Base-by-base conservation (phyloP, 2,888 invertebrate species). In the Cistogaster globosa region DNA sequence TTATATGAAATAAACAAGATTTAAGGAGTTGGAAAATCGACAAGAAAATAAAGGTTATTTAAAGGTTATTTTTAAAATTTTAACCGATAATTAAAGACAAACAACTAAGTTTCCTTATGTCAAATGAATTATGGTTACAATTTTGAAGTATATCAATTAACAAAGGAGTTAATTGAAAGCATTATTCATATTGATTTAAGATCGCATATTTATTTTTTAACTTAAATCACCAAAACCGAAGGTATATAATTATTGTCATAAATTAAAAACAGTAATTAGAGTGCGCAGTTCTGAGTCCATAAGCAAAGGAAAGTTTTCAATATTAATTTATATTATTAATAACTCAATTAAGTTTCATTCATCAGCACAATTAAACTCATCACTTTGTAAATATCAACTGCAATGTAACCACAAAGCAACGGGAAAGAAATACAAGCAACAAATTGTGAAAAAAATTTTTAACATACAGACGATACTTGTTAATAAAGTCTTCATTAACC, bases 41-140 rank as follows among this genome's bases (percentile, higher is more conserved):
- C 12, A 32, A n/a, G 11, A 7, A 72, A 20, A 65, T 14, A 65
- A 76, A 83, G 82, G 82, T 83, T 83, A 77, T 67, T 71, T 60
- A 36, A 83, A 83, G 82, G 82, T 77, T 72, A 82, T 53, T 6
- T 1, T 22, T n/a, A 16, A 18, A 20, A 8, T 5, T 5, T 0
- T 7, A 14, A 45, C n/a, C 7, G 14, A 32, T 12, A 26, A 42
- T 4, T 75, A 22, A 36, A 20, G 22, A 14, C 11, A 51, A 42
- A 42, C 12, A 42, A 42, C 42, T 42, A 11, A 12, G 42, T 12
- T 42, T 12, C 42, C 42, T 42, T 2, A 42, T 42, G 12, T 1
- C 32, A 2, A 2, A 32, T 32, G 8, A 32, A 7, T 8, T 32
- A 0, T 8, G 0, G 42, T 48, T 2, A n/a, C 3, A 48, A 48